Percentiles rank a stretch among this genome's conserved stretches.
Conservation (phyloP, 2,888 invertebrate species). For the Heteromyza rotundicornis region DNA sequence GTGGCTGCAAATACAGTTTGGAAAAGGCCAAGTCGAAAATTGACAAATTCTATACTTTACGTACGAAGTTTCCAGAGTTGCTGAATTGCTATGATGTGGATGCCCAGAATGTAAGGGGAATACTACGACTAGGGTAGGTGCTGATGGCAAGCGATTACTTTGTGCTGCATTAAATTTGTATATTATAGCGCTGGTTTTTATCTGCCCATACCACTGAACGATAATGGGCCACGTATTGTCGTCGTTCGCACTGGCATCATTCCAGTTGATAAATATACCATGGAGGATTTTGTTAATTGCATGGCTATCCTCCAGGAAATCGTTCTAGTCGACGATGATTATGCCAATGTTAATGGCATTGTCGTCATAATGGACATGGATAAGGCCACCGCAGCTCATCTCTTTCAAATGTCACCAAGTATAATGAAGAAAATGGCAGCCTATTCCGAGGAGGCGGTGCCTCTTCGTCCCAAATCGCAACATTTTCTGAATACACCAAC, state of each 20-base stretch:
- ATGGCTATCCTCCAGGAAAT: conserved; percentile 68
- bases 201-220: conserved; percentile 51
- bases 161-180: neutral
- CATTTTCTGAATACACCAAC: conserved; percentile 68
- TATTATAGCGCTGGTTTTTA: conserved; percentile 23
- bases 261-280: conserved; percentile 62
- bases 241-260: conserved; percentile 64
- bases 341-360: conserved; percentile 65
- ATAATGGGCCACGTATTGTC: conserved; percentile 63
- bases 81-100: conserved; percentile 55
- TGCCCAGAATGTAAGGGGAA: conserved; percentile 35
- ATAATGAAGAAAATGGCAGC: conserved; percentile 67
- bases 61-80: conserved; percentile 67
- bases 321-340: conserved; percentile 69
- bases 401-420: conserved; percentile 67
- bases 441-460: conserved; percentile 67
- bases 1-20: conserved; percentile 66
- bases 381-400: conserved; percentile 64
- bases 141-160: too few species aligned
- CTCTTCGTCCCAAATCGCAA: conserved; percentile 67
- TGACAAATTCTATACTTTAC: conserved; percentile 67
- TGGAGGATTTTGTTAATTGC: conserved; percentile 65
- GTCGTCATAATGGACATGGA: conserved; percentile 67
- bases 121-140: conserved; percentile 43
- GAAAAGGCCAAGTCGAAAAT: conserved; percentile 66